Conservation (phyloP, 1,140 invertebrate species). For the Caenorhabditis latens region DNA sequence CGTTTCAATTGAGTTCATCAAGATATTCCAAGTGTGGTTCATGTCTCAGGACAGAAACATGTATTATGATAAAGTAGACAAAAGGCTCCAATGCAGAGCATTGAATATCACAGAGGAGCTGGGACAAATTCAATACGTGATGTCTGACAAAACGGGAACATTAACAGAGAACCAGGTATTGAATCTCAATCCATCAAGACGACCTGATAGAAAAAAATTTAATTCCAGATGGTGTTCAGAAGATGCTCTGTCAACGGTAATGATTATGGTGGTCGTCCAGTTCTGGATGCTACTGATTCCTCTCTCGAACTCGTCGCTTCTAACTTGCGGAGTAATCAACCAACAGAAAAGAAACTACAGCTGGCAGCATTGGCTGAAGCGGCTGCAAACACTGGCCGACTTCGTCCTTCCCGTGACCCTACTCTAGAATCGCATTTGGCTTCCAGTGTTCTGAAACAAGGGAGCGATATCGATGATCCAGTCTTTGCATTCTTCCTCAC, state of each 20-base stretch:
- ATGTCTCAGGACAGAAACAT: slow-evolving; percentile 91
- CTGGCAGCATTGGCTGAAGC: slow-evolving; percentile 36
- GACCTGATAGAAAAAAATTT: background rate
- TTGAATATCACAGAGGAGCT: slow-evolving; percentile 97
- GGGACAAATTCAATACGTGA: slow-evolving; percentile 92
- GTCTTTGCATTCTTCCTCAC: slow-evolving; percentile 90
- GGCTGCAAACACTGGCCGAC: slow-evolving; percentile 11
- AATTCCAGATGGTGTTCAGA: slow-evolving; percentile 78
- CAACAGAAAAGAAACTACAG: slow-evolving; percentile 31
- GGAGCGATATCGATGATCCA: slow-evolving; percentile 78
- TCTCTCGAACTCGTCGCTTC: slow-evolving; percentile 9
- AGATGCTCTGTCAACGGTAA: slow-evolving; percentile 89
- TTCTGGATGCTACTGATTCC: background rate
- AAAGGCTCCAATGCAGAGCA: slow-evolving; percentile 88
- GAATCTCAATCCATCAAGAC: background rate
- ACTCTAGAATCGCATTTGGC: slow-evolving; percentile 10
- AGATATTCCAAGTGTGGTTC: slow-evolving; percentile 94
- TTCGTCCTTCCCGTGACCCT: slow-evolving; percentile 23
- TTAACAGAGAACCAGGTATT: slow-evolving; percentile 88
- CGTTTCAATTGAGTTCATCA: slow-evolving; percentile 95
- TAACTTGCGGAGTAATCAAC: slow-evolving; percentile 23
- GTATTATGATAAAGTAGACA: slow-evolving; percentile 86
- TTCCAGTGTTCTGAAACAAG: slow-evolving; percentile 27
- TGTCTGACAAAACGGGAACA: slow-evolving; percentile 97
- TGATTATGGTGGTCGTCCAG: slow-evolving; percentile 83